A percentile compares a stretch with the other conserved stretches of the same genome.
These are phyloP conservation scores for Notospermus geniculatus DNA, from an alignment of 1,140 invertebrate species.

Conservation along the genomic window DNA sequence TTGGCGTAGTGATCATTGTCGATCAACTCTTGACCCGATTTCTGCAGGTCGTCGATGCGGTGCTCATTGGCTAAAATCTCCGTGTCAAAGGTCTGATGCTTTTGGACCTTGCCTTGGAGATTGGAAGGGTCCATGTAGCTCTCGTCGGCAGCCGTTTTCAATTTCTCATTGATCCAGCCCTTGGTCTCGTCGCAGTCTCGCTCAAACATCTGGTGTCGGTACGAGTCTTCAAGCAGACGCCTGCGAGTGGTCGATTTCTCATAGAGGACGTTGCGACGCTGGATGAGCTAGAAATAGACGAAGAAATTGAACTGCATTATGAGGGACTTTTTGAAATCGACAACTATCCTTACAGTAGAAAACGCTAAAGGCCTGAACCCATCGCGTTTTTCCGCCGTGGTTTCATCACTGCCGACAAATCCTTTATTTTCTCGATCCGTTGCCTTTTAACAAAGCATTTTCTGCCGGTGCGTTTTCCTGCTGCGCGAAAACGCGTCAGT, in stretches of 20 bases:
- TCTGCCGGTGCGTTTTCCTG: too few relatives aligned
- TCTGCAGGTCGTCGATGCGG: conserved; percentile 90
- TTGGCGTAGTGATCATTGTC: conserved; percentile 75
- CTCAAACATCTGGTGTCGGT: conserved; percentile 94
- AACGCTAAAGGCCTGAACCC: too few relatives aligned
- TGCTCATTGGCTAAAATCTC: conserved; percentile 60
- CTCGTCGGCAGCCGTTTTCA: conserved; percentile 98
- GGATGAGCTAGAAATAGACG: conserved; percentile 64
- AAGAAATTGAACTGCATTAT: not conserved
- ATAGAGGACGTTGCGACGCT: conserved; percentile 79
- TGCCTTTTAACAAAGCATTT: too few relatives aligned
- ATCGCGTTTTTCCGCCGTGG: too few relatives aligned
- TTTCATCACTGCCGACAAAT: too few relatives aligned
- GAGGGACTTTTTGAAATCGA: not conserved
- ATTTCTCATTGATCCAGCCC: conserved; percentile 97
- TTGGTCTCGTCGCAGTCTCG: conserved; percentile 98
- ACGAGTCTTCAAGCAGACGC: conserved; percentile 85
- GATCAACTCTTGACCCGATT: conserved; percentile 75
- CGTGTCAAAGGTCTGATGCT: conserved; percentile 91
- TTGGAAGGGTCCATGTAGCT: conserved; percentile 98
- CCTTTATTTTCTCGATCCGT: too few relatives aligned
- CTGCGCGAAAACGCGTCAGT: too few relatives aligned
- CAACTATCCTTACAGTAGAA: too few relatives aligned
- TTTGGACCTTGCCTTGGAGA: conserved; percentile 97
- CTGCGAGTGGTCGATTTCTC: conserved; percentile 83